Base-by-base conservation (phyloP, 2,888 invertebrate species). In the Cryptosula pallasiana region DNA sequence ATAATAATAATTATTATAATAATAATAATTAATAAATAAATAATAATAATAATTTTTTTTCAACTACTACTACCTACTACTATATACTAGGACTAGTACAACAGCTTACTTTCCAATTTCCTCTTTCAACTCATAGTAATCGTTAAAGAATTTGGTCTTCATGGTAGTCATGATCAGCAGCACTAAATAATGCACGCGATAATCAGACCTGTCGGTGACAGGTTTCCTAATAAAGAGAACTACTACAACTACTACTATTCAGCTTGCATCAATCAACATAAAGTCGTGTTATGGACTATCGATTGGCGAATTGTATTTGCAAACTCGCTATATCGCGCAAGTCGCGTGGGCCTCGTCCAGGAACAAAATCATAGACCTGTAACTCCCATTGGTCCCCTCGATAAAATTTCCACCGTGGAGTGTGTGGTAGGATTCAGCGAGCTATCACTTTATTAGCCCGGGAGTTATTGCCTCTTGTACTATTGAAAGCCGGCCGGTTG, bases 111-210 rank as follows among this genome's bases (percentile, higher is more conserved):
- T 98, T 87, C 98, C 98, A 86, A 99, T 90, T 89, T 99, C 98
- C 89, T 99, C 98, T 88, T 98, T 98, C 81, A 99, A 91, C 85
- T 99, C 98, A 88, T 99, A 99, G 88, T 97, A 96, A 88, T 99
- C 98, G 88, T 94, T 96, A 89, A 98, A 98, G 32, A 16, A 63
- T 63, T 63, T 63, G 32, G 63, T 63, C 34, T 63, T 63, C 63
- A 63, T 63, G 5, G 63, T 34, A 63, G 25, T 63, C 63, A 63
- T 63, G 63, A 13, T 45, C 9, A 45, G 9, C 5, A 45, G n/a
- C n/a, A 45, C 20, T 45, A 45, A 45, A 45, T 13, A 45, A 45
- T 20, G 45, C 45, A 45, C 9, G 9, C 9, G 45, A 13, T 20
- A 13, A 45, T 5, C 5, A 45, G 9, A 20, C 20, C 9, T 20